Evolutionary conservation across 2,888 invertebrate species (phyloP), one percentile per base, ranked within the genome.

Genomic region (Scaptomyza cyrtandrae): DNA sequence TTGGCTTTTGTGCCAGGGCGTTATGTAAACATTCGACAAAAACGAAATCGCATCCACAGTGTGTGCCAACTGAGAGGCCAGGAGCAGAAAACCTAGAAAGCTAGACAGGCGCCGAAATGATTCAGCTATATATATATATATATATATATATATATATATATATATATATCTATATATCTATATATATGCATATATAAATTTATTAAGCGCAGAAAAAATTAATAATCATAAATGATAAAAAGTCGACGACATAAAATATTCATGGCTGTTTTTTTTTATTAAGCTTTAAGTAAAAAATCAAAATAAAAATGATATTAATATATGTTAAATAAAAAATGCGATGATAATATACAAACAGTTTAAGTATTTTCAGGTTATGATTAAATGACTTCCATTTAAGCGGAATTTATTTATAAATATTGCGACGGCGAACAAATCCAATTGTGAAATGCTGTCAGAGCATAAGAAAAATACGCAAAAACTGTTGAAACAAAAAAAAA

Each of bases 1-100:
- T 86, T 88, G 80, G 80, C 77, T 70, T 88, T 86, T 83, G 86
- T 83, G 84, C 64, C 80, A 80, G 78, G 81, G 87, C 87, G 83
- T 83, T 83, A 83, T 83, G 88, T 88, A 83, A 83, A 83, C 83
- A 88, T 74, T 80, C 75, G 62, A 79, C 62, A 41, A 11, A 35
- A 35, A 35, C 64, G 76, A 68, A 80, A 82, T 87, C 75, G 64
- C 80, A 85, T 71, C 65, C 63, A 63, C 53, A 45, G 19, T 10
- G 45, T 37, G 45, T 33, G 29, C 60, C 60, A 60, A 57, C 44
- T 29, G 35, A 45, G 35, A 45, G 27, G 61, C 39, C 73, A 57
- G 68, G n/a, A 57, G 58, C 60, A 68, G 44, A 37, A 33, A 50
- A 54, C 29, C 56, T 59, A 64, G 71, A 46, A 49, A 59, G 29